Evolutionary conservation across 1,140 invertebrate species (phyloP), one percentile per base, ranked within the genome.

Genomic region (Eupristina koningsbergeri): DNA sequence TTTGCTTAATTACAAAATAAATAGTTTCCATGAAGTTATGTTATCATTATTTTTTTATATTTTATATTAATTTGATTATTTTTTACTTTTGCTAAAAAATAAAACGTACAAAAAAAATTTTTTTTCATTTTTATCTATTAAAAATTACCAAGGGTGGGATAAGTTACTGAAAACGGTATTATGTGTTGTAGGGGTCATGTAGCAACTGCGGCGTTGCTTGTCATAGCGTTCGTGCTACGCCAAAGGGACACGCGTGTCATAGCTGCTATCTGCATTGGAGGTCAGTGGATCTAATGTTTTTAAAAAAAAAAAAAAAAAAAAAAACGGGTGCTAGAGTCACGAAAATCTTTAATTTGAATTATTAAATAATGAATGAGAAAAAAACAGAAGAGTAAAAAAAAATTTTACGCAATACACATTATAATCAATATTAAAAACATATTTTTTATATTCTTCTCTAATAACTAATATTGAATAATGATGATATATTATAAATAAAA

Each of bases 181-280:
- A 89, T 93, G 88, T 92, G 91, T 93, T 93, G 91, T 92, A 94
- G 93, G 94, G 93, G 86, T 92, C 93, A 87, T 97, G 96, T 93
- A 94, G 94, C 88, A 96, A 97, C 93, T 97, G 96, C 93, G 95
- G 95, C 88, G 94, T 96, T 90, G 93, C 93, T 89, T 96, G 95
- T 91, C 94, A 95, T 89, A 94, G 95, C 88, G 93, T 96, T 86
- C 95, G 96, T 91, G 92, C 94, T 86, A 96, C 96, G 83, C 93
- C 95, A 75, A 97, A 97, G 92, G 96, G 96, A 89, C 93, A 91
- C 90, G 93, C 96, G 89, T 97, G 96, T 93, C 94, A 94, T 90
- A 95, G 95, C 87, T 97, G 96, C 91, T 96, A 95, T 93, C 94
- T 95, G 90, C 96, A 96, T 92, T 96, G 95, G 94, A 96, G 95